Percentiles rank a stretch among this genome's conserved stretches.
phyloP scores from a whole-genome alignment of 2,113 vertebrate genomes.

The Sterna hirundo region DNA sequence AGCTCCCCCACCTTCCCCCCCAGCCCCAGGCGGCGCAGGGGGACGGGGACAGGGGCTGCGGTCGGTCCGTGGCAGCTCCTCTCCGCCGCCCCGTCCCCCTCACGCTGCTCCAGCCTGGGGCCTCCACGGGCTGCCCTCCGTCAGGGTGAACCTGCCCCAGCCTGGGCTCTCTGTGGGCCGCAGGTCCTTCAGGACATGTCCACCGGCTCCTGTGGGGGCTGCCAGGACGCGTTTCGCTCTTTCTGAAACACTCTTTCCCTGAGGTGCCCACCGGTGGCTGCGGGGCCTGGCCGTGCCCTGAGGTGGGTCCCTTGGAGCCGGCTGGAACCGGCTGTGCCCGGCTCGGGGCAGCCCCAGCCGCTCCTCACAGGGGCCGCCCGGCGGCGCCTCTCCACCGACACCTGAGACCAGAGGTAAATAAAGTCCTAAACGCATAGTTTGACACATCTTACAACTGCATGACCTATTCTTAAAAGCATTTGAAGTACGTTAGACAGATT shows the following conservation, averaged over 20 bases:
- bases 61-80: neutral
- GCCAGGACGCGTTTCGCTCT: neutral
- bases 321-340: fast-evolving
- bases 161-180: neutral
- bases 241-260: fast-evolving
- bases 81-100: neutral
- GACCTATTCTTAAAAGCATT: neutral
- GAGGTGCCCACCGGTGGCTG: fast-evolving
- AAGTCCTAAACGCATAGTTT: fast-evolving
- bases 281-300: fast-evolving
- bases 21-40: fast-evolving
- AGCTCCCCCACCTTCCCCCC: neutral
- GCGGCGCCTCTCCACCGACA: fast-evolving
- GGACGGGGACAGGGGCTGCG: fast-evolving
- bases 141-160: neutral
- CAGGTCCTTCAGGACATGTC: neutral
- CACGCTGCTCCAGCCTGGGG: fast-evolving
- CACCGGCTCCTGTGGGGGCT: neutral
- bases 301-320: fast-evolving
- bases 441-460: neutral
- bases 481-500: neutral
- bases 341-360: fast-evolving
- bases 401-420: neutral
- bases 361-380: fast-evolving
- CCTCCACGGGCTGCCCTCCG: fast-evolving